These are phyloP conservation scores for Semicossyphus pulcher DNA, from an alignment of 2,113 vertebrate genomes.

Conservation along the genomic window DNA sequence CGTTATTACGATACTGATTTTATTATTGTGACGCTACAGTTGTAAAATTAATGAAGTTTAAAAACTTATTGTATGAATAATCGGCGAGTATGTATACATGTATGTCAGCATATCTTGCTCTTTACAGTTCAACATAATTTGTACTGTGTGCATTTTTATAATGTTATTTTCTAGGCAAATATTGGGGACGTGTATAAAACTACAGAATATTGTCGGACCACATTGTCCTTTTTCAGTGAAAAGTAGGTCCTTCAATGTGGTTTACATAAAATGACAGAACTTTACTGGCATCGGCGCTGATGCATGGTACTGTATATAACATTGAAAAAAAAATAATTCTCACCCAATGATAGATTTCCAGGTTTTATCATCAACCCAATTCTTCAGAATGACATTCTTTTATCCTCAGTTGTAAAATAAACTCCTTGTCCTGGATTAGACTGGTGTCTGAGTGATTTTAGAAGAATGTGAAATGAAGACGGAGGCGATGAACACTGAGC, in stretches of 20 bases:
- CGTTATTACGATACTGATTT: constrained; percentile 89
- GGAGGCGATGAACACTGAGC: not conserved
- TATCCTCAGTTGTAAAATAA: constrained; percentile 87
- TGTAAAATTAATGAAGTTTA: constrained; percentile 83
- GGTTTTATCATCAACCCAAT: constrained; percentile 91
- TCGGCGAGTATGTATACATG: constrained; percentile 92
- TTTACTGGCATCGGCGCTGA: constrained; percentile 90
- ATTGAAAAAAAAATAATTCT: constrained; percentile 87
- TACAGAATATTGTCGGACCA: constrained; percentile 91
- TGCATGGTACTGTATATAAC: constrained; percentile 89
- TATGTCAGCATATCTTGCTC: constrained; percentile 93
- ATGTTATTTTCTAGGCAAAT: constrained; percentile 98
- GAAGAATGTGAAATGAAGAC: constrained; percentile 9
- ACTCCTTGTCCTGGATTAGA: constrained; percentile 77
- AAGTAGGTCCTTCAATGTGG: constrained; percentile 94
- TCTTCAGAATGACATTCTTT: constrained; percentile 88
- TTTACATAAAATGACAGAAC: constrained; percentile 92
- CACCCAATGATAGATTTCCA: constrained; percentile 93
- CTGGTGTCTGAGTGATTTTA: constrained; percentile 60
- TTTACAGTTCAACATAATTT: constrained; percentile 96
- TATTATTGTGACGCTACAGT: constrained; percentile 82
- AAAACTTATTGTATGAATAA: constrained; percentile 91
- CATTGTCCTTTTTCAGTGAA: constrained; percentile 88
- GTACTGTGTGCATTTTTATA: constrained; percentile 99
- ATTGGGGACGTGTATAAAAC: constrained; percentile 71